Evolutionary conservation across 30 jellyfish, hydroid and myxozoan species (phyloP), one percentile per base, ranked within the genome.

Genomic region (Chrysaora quinquecirrha): DNA sequence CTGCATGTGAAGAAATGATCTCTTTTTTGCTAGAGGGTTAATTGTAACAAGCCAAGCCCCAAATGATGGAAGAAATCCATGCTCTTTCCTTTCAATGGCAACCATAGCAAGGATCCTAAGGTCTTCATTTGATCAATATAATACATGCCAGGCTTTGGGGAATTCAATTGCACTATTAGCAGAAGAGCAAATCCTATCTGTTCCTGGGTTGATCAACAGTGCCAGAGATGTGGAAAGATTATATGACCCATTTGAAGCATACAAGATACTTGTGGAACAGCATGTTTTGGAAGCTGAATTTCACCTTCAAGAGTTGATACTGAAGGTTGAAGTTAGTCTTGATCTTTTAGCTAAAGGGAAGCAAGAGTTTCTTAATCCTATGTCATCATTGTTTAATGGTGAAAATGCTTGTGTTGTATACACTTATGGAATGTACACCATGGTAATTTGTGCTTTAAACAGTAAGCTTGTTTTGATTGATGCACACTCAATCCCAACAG

Each of bases 41-140:
- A 61, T 33, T 61, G 73, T 61, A 61, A 61, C 73, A 61, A 61
- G 73, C 73, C 73, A 61, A 61, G 73, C 34, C 73, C 73, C 73
- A 3, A 61, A 61, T 61, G 73, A 61, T 20, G 73, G 34, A 61
- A 61, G 73, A 61, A 61, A 61, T 19, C 33, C 73, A 61, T 61
- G 73, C 73, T 2, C 73, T 61, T 61, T 61, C 73, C 73, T 61
- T 61, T 61, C 73, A 2, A 10, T 61, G n/a, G 73, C 73, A 7
- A 61, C 34, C 73, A 61, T 61, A 61, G 73, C 73, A 61, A 61
- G 73, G 73, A 61, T 61, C 73, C 73, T 61, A 20, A 61, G 34
- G 73, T 61, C 73, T 61, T 61, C 73, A 61, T 61, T 61, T 61
- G 73, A 61, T 61, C 73, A 61, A 61, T 61, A 61, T 61, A 33